Conservation (phyloP, 2,888 invertebrate species). For the Brachyopa scutellaris region DNA sequence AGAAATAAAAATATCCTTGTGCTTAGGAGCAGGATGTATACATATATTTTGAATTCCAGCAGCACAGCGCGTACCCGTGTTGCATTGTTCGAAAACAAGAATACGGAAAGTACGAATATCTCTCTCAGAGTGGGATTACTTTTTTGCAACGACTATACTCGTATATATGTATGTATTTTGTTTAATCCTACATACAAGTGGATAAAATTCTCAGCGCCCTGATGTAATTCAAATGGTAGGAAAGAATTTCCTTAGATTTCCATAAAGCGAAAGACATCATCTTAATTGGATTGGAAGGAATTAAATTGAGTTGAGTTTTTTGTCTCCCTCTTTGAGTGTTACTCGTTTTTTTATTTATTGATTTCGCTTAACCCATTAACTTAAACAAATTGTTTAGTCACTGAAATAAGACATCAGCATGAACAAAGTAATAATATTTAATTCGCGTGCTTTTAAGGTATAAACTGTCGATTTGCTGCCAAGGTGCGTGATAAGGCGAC, state of each 20-base stretch:
- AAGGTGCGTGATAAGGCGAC: slow-evolving; percentile 55
- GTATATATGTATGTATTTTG: too few species aligned
- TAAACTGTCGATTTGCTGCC: slow-evolving; percentile 29
- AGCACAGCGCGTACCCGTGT: neutral
- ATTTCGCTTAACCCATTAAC: slow-evolving; percentile 35
- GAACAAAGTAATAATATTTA: slow-evolving; percentile 43
- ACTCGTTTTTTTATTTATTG: slow-evolving; percentile 14
- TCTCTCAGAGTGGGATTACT: slow-evolving; percentile 47
- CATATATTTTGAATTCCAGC: slow-evolving; percentile 39
- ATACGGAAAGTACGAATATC: slow-evolving; percentile 59
- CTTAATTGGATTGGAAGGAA: slow-evolving; percentile 60
- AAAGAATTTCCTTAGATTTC: slow-evolving; percentile 38
- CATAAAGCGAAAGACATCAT: slow-evolving; percentile 32
- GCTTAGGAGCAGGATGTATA: slow-evolving; percentile 13
- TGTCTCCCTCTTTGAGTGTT: neutral
- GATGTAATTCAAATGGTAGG: slow-evolving; percentile 54
- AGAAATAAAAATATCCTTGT: slow-evolving; percentile 28
- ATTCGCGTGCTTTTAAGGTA: slow-evolving; percentile 58
- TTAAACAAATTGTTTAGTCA: slow-evolving; percentile 49
- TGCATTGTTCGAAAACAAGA: slow-evolving; percentile 44
- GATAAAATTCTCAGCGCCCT: slow-evolving; percentile 22
- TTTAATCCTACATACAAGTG: slow-evolving; percentile 27
- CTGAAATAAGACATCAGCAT: slow-evolving; percentile 51
- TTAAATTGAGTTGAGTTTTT: slow-evolving; percentile 39
- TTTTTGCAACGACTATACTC: too few species aligned